phyloP scores from a whole-genome alignment of 2,113 vertebrate species.

The Acrocephalus arundinaceus region DNA sequence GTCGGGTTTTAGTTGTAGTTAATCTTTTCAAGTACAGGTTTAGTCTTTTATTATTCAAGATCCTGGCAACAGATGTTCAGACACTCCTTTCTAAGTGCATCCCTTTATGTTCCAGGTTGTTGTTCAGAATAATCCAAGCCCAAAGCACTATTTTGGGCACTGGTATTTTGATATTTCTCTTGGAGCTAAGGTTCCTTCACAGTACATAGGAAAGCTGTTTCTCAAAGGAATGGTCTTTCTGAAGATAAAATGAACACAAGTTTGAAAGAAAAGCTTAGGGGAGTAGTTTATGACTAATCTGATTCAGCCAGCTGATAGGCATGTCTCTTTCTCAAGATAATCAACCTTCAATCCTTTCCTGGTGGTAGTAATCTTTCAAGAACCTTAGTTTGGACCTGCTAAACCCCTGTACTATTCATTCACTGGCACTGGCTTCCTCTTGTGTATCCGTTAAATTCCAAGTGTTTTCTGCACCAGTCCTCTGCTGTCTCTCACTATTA shows the following conservation, averaged over 20 bases:
- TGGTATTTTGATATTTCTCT: neutral
- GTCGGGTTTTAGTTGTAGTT: neutral
- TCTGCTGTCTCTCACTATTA: neutral
- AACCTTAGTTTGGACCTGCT: neutral
- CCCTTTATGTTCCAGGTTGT: neutral
- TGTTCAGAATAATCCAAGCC: neutral
- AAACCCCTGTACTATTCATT: neutral
- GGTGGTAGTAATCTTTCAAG: neutral
- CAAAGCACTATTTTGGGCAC: neutral
- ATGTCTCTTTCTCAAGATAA: neutral
- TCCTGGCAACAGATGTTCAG: neutral
- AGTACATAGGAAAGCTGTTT: neutral
- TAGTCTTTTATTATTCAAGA: neutral
- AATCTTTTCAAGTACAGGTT: neutral
- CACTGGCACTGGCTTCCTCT: neutral
- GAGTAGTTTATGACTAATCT: neutral
- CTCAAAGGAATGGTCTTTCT: neutral
- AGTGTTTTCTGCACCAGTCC: neutral
- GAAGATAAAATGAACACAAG: neutral
- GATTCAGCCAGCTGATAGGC: neutral
- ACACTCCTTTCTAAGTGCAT: neutral
- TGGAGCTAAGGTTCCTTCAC: neutral
- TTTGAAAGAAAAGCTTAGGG: neutral
- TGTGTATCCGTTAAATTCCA: neutral
- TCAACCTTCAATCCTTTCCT: neutral